Evolutionary conservation across 2,113 vertebrate species (phyloP).

Genomic region (Aspiorhynchus laticeps): DNA sequence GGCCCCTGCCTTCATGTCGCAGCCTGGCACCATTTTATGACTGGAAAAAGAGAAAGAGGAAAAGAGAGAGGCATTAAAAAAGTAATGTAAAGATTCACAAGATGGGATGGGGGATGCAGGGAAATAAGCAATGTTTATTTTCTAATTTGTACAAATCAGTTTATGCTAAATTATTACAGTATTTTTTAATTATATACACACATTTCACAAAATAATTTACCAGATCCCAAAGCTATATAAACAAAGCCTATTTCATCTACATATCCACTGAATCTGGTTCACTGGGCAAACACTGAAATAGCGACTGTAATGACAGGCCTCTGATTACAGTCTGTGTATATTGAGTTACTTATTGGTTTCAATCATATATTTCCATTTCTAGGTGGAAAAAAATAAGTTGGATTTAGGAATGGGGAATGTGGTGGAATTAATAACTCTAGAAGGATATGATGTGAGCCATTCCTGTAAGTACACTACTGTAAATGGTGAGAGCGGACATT

Average conservation of each 20-base stretch:
- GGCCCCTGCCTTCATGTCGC: slow-evolving; percentile 43
- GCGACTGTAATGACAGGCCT: neutral
- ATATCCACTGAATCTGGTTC: neutral
- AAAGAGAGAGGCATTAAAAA: slow-evolving; percentile 21
- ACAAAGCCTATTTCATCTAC: neutral
- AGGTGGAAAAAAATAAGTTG: neutral
- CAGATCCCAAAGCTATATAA: neutral
- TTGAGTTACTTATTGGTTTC: neutral
- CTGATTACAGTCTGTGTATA: neutral
- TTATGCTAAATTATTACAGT: neutral
- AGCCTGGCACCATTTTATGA: slow-evolving; percentile 49
- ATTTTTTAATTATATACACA: neutral
- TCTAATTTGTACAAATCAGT: neutral
- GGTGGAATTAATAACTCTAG: neutral
- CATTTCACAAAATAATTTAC: neutral
- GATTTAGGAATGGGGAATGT: neutral
- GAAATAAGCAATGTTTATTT: neutral
- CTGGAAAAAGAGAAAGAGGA: slow-evolving; percentile 35
- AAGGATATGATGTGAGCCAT: neutral
- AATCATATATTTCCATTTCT: neutral
- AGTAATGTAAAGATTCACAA: neutral
- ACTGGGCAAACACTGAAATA: neutral
- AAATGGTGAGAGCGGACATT: neutral
- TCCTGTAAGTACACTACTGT: neutral
- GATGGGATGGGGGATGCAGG: neutral